A percentile compares a stretch with the other conserved stretches of the same genome.
Evolutionary conservation across 2,797 vertebrate genomes (phyloP).

Genomic region (Onychomys leucogaster): DNA sequence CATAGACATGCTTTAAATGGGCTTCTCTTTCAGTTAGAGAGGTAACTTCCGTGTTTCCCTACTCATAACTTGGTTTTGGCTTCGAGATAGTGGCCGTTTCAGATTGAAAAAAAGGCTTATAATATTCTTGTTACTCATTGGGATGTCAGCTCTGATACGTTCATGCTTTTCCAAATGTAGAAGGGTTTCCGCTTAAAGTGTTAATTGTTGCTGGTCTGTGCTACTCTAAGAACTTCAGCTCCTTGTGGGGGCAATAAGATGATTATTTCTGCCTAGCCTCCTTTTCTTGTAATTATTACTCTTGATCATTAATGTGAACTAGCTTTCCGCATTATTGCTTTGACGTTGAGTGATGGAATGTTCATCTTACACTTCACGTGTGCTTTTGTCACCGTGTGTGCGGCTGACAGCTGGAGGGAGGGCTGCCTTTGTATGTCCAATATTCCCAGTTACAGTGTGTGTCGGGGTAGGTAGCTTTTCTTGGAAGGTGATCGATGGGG

Average conservation of each 20-base stretch:
- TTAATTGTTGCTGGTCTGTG: neutral
- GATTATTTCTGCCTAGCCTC: neutral
- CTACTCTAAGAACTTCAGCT: slow-evolving; percentile 23
- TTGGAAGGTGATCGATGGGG: slow-evolving; percentile 77
- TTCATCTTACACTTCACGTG: neutral
- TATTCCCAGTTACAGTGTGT: slow-evolving; percentile 6
- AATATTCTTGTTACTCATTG: slow-evolving; percentile 26
- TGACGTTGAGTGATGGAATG: neutral
- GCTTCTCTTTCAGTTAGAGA: neutral
- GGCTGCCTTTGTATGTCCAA: slow-evolving; percentile 66
- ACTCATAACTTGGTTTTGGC: neutral
- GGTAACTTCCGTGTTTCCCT: neutral
- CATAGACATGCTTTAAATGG: neutral
- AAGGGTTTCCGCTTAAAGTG: neutral
- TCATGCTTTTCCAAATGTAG: slow-evolving; percentile 16
- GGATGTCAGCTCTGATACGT: neutral
- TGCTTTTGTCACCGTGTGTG: neutral
- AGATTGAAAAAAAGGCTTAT: slow-evolving; percentile 47
- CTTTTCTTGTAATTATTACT: slow-evolving; percentile 20
- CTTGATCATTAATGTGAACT: slow-evolving; percentile 22
- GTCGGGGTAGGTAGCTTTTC: slow-evolving; percentile 66
- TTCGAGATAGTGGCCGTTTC: slow-evolving; percentile 27
- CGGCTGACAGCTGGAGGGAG: slow-evolving; percentile 45
- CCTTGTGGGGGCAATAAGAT: neutral
- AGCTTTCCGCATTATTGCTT: neutral